These are phyloP conservation scores for Pelagia noctiluca DNA, from an alignment of 30 jellyfish, hydroid and myxozoan genomes.

Conservation along the genomic window DNA sequence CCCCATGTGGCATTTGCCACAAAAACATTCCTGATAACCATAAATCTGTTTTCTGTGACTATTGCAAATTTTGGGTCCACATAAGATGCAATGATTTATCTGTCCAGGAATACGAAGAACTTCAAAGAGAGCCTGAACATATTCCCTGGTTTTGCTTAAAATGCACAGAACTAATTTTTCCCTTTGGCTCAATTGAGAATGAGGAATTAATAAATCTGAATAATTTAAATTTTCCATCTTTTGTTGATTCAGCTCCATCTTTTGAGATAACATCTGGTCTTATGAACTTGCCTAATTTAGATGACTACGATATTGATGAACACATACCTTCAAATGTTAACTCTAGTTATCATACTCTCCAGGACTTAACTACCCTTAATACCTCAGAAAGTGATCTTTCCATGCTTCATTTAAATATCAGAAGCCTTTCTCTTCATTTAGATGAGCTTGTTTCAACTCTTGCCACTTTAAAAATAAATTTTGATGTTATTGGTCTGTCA, in stretches of 20 bases:
- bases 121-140: constrained; percentile 42
- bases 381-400: constrained; percentile 42
- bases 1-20: constrained; percentile 68
- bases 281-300: constrained; percentile 29
- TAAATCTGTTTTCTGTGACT: constrained; percentile 27
- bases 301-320: constrained; percentile 49
- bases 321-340: constrained; percentile 41
- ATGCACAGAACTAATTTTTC: constrained; percentile 28
- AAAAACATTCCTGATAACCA: constrained; percentile 39
- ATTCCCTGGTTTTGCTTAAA: constrained; percentile 45
- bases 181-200: constrained; percentile 42
- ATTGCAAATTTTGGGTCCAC: constrained; percentile 33
- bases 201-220: constrained; percentile 24
- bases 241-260: constrained; percentile 47
- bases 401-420: constrained; percentile 45
- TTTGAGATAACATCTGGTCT: constrained; percentile 23
- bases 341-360: constrained; percentile 46
- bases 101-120: constrained; percentile 35
- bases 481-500: constrained; percentile 58
- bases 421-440: constrained; percentile 48
- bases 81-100: constrained; percentile 42
- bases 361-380: constrained; percentile 42
- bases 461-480: constrained; percentile 21
- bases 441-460: constrained; percentile 43
- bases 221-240: constrained; percentile 42